Conservation (phyloP, 2,888 invertebrate species). For the Sericinus montela region DNA sequence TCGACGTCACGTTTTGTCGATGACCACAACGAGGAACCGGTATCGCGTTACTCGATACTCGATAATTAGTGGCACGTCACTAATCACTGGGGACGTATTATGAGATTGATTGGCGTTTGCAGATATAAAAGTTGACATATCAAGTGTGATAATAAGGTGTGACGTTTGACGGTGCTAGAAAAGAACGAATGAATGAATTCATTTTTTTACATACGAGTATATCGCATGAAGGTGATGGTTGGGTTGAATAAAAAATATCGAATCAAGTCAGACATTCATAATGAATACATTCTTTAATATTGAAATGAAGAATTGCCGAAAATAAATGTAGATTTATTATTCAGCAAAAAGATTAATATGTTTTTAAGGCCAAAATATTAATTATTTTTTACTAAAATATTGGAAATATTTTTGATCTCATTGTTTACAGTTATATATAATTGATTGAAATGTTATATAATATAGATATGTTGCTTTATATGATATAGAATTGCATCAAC, state of each 20-base stretch:
- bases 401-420: too few species aligned
- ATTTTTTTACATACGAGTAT: too few species aligned
- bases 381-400: too few species aligned
- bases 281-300: background rate
- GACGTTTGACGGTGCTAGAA: slow-evolving; percentile 33
- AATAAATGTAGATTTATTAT: too few species aligned
- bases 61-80: slow-evolving; percentile 56
- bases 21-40: slow-evolving; percentile 44
- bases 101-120: slow-evolving; percentile 63
- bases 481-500: too few species aligned
- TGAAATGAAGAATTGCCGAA: background rate
- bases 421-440: too few species aligned
- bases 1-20: slow-evolving; percentile 61
- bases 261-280: background rate
- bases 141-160: slow-evolving; percentile 53
- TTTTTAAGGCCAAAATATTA: too few species aligned
- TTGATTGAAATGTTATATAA: too few species aligned
- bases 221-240: too few species aligned
- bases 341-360: too few species aligned
- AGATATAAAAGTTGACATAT: slow-evolving; percentile 46
- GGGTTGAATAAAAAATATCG: background rate
- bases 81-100: slow-evolving; percentile 60
- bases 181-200: slow-evolving; percentile 13
- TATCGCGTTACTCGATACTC: slow-evolving; percentile 49
- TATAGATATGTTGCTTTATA: too few species aligned